Percentiles rank a stretch among this genome's conserved stretches.
These are phyloP conservation scores for Mamestra configurata DNA, from an alignment of 1,140 invertebrate genomes.

Conservation along the genomic window DNA sequence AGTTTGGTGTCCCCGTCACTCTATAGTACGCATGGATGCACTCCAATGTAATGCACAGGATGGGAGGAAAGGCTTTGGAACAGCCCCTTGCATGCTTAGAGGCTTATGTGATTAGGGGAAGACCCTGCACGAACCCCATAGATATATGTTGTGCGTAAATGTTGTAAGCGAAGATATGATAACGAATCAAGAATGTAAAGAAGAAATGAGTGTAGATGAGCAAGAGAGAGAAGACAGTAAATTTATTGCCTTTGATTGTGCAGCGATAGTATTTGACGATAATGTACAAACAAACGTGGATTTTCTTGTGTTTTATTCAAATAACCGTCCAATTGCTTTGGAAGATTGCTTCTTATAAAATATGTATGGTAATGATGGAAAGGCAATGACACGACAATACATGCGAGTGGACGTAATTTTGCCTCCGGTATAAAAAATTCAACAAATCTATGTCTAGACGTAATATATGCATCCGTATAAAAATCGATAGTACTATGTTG, in stretches of 20 bases:
- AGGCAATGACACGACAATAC: slow-evolving; percentile 30
- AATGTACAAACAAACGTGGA: slow-evolving; percentile 17
- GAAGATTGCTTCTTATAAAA: not conserved
- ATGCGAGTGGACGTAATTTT: slow-evolving; percentile 27
- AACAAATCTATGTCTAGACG: slow-evolving; percentile 33
- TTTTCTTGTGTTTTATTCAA: not conserved
- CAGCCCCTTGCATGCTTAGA: slow-evolving; percentile 86
- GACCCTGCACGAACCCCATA: slow-evolving; percentile 80
- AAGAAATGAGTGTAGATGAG: slow-evolving; percentile 43
- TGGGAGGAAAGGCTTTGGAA: slow-evolving; percentile 77
- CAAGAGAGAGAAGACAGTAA: slow-evolving; percentile 26
- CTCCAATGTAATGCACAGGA: slow-evolving; percentile 67
- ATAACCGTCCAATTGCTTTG: not conserved
- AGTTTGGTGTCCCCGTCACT: slow-evolving; percentile 84
- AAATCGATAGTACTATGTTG: slow-evolving; percentile 1
- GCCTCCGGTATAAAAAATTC: slow-evolving; percentile 23
- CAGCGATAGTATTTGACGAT: not conserved
- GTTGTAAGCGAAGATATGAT: slow-evolving; percentile 46
- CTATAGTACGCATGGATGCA: slow-evolving; percentile 82
- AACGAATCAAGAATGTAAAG: slow-evolving; percentile 28
- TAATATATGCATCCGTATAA: slow-evolving; percentile 19
- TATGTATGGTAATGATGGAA: not conserved
- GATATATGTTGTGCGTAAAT: slow-evolving; percentile 77
- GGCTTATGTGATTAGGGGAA: slow-evolving; percentile 82
- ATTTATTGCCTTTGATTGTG: slow-evolving; percentile 17